Base-by-base conservation (phyloP, 2,113 vertebrate genomes). In the Corydoras sp. region DNA sequence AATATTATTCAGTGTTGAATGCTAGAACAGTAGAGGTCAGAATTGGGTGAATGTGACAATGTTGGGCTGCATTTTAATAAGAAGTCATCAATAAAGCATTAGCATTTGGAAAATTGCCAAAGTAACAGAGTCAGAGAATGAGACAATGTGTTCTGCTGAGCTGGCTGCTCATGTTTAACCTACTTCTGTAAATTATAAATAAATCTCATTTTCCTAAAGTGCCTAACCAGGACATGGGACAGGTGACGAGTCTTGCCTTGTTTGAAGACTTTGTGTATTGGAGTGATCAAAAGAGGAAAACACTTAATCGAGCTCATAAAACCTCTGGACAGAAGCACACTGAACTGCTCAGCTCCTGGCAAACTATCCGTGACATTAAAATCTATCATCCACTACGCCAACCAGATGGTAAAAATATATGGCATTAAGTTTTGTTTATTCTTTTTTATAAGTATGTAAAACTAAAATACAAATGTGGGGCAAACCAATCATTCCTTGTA, bases 221-320 rank as follows among this genome's bases (percentile, higher is more conserved):
- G 74, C 87, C 96, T 74, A 89, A 87, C 77, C 91, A 98, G 85
- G 95, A 98, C 74, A 94, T 97, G 80, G 95, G 94, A 0, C 94
- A 96, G 85, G 96, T 98, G 85, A 96, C 96, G 0, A 94, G 94
- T 0, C 91, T 98, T 86, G 94, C 95, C 14, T 87, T 98, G 78
- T 99, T 98, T 43, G 97, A 99, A 83, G 96, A 99, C 80, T 96
- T 91, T 70, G 93, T 99, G 72, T 98, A 98, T 87, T 98, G 97
- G 97, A 98, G 95, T 0, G 95, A 99, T 84, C 96, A 95, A 93
- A 96, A 98, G 84, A 96, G 95, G 10, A 98, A 98, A 78, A 95
- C 96, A 14, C 96, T 99, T 85, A 98, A 94, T 86, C 83, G 95
- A 31, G 93, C 93, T 9, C 96, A 98, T 82, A 99, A 98, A 85